These are phyloP conservation scores for Osmerus mordax DNA, from an alignment of 2,113 vertebrate genomes.

Conservation along the genomic window DNA sequence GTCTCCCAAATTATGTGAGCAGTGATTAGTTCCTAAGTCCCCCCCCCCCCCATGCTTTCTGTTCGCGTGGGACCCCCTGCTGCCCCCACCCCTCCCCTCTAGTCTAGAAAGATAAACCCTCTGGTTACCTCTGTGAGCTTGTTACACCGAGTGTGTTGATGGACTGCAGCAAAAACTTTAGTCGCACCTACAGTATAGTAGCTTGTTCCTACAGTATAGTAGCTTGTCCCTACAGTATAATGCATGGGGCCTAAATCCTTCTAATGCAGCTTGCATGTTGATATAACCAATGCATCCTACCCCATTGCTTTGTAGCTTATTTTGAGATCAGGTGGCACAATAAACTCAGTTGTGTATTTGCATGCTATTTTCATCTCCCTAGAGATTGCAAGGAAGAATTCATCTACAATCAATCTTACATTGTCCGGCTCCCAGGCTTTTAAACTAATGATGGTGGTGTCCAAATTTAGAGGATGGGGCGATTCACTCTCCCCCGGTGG, in stretches of 20 bases:
- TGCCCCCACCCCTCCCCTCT: conserved; percentile 4
- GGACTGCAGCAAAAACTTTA: conserved; percentile 7
- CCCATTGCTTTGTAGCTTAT: conserved; percentile 6
- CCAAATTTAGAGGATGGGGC: conserved; percentile 32
- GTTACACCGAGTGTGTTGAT: background rate
- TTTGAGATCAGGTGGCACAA: conserved; percentile 22
- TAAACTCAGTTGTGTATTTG: conserved; percentile 33
- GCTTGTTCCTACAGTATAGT: background rate
- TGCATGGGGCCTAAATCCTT: background rate
- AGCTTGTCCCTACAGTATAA: too few species aligned
- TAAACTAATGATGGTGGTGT: conserved; percentile 36
- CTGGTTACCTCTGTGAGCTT: background rate
- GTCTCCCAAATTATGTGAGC: conserved; percentile 19
- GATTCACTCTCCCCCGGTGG: conserved; percentile 14
- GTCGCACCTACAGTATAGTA: background rate
- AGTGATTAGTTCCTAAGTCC: conserved; percentile 15
- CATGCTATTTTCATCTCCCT: conserved; percentile 24
- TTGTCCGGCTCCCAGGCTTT: conserved; percentile 24
- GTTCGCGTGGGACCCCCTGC: conserved; percentile 19
- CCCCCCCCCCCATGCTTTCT: conserved; percentile 17
- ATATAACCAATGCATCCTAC: background rate
- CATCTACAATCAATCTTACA: conserved; percentile 32
- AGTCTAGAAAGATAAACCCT: conserved; percentile 18
- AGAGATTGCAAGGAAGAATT: conserved; percentile 34
- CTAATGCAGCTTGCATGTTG: conserved; percentile 6